Base-by-base conservation (phyloP, 2,888 invertebrate species). In the Mylabris sibirica region DNA sequence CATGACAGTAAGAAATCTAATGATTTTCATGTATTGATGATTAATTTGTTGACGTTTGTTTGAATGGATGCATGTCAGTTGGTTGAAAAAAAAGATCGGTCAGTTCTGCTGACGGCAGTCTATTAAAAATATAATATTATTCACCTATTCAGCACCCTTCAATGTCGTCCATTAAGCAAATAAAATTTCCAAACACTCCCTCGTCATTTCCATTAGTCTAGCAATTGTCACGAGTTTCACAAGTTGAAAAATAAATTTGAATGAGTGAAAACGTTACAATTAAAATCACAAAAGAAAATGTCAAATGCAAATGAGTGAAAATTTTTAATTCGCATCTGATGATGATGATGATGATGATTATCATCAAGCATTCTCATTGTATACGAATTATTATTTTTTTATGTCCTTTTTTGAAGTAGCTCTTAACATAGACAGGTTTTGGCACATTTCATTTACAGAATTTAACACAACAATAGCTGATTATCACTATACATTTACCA, bases 91-190 rank as follows among this genome's bases (percentile, higher is more conserved):
- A 44, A 44, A 30, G 30, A 53, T 53, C 49, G 49, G 49, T 53
- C 20, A 20, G 49, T 53, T 22, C 22, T 11, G 22, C 49, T 53
- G 49, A 53, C 49, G 20, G 49, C 8, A 53, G 49, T 53, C 49
- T 53, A 22, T 53, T 53, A 53, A 53, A 53, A 53, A 53, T 53
- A 8, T 11, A 53, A 53, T 20, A 53, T 53, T 20, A 53, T 53
- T 53, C 49, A 53, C 20, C 64, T n/a, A 65, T 65, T 65, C 64
- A 65, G 17, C 64, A 59, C 64, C 41, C 35, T 49, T 24, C 64
- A 30, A 59, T 59, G 59, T 59, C 53, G 64, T 65, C 64, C 38
- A 65, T 65, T 65, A 65, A 65, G 59, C 64, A 65, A 65, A 65
- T 65, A 65, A 53, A 53, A 53, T 53, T 53, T n/a, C 49, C 49